Conservation (phyloP, 2,797 vertebrate species). For the Eutrigla gurnardus region DNA sequence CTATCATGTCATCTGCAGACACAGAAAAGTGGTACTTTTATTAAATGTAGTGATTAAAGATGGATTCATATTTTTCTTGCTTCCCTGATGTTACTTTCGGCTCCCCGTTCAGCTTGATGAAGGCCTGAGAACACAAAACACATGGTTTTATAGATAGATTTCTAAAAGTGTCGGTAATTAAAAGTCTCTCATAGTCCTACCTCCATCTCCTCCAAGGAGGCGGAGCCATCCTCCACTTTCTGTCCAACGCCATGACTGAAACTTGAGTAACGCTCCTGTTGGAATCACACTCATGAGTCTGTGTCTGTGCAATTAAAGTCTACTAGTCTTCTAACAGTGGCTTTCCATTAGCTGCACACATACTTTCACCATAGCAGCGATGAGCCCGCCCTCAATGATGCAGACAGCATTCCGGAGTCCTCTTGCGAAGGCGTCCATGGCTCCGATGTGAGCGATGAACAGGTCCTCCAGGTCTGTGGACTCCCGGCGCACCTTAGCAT, state of each 20-base stretch:
- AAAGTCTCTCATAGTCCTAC: constrained; percentile 37
- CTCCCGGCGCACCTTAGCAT: constrained; percentile 80
- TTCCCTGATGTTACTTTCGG: constrained; percentile 77
- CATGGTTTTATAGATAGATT: neutral
- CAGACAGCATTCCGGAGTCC: constrained; percentile 77
- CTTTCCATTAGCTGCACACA: neutral
- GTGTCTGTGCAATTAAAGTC: neutral
- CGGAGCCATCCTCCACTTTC: constrained; percentile 72
- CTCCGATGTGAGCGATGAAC: constrained; percentile 79
- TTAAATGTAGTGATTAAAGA: constrained; percentile 80
- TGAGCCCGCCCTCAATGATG: constrained; percentile 73
- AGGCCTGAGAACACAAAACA: constrained; percentile 69
- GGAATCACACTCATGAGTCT: constrained; percentile 23
- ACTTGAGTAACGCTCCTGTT: constrained; percentile 77
- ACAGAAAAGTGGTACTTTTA: constrained; percentile 1
- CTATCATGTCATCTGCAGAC: neutral
- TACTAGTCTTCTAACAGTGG: neutral
- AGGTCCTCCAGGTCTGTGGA: constrained; percentile 80
- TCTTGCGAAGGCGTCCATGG: constrained; percentile 80
- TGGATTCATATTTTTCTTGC: constrained; percentile 79
- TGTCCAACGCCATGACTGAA: constrained; percentile 73
- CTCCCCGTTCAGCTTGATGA: constrained; percentile 73
- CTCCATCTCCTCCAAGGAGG: constrained; percentile 79
- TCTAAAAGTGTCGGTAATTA: neutral
- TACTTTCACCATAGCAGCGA: constrained; percentile 75